Evolutionary conservation across 2,888 invertebrate genomes (phyloP).

Genomic region (Protonemura montana): DNA sequence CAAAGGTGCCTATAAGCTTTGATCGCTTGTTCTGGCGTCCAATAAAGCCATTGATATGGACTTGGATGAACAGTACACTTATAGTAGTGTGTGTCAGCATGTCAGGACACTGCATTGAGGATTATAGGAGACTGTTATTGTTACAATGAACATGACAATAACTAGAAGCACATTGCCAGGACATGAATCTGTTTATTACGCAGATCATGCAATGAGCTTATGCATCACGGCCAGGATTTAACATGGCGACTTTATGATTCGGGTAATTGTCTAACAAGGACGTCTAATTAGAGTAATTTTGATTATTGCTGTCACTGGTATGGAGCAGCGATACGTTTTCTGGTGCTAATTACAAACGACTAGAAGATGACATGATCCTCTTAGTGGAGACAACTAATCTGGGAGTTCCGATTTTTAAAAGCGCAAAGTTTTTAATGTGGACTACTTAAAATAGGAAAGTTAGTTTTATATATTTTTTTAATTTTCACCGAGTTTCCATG

Average conservation of each 20-base stretch:
- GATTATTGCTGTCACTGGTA: neutral
- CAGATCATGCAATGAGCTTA: neutral
- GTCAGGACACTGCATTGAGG: neutral
- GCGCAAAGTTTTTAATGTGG: neutral
- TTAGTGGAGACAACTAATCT: neutral
- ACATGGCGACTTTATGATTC: neutral
- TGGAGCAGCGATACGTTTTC: neutral
- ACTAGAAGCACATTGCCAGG: neutral
- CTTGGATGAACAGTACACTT: neutral
- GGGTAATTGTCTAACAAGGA: neutral
- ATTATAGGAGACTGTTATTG: neutral
- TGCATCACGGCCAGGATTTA: neutral
- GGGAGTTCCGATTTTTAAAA: neutral
- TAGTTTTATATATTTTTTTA: neutral
- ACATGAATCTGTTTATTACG: neutral
- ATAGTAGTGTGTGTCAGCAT: neutral
- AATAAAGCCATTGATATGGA: neutral
- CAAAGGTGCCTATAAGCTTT: no score
- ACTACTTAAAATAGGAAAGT: neutral
- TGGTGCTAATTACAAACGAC: neutral
- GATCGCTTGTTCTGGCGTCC: no score
- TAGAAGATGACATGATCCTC: constrained; percentile 4
- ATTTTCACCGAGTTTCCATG: neutral
- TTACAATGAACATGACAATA: neutral
- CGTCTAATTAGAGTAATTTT: neutral